Percentiles rank a stretch among this genome's conserved stretches.
These are phyloP conservation scores for Uromys caudimaculatus DNA, from an alignment of 2,797 vertebrate species.

Conservation along the genomic window DNA sequence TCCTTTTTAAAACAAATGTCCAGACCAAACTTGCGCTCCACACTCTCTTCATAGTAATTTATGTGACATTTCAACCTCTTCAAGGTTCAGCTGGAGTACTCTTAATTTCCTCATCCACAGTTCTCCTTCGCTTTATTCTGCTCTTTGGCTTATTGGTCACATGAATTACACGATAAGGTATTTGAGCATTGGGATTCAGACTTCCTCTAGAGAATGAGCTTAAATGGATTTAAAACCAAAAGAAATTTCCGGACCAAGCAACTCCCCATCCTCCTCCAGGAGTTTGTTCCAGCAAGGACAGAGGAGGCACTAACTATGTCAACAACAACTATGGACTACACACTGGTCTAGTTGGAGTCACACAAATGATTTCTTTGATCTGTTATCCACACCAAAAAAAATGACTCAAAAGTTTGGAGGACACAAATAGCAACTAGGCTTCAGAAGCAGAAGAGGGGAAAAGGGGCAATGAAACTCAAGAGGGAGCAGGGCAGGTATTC, in stretches of 20 bases:
- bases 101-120: neutral
- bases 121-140: neutral
- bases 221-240: neutral
- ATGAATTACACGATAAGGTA: neutral
- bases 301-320: neutral
- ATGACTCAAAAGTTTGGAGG: neutral
- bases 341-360: neutral
- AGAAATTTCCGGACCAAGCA: neutral
- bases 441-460: neutral
- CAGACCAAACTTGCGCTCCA: neutral
- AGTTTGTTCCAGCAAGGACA: neutral
- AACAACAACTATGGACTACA: neutral
- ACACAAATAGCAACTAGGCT: neutral
- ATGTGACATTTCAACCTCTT: neutral
- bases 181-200: neutral
- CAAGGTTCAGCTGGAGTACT: neutral
- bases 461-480: neutral
- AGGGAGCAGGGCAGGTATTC: neutral
- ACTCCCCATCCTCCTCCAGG: neutral
- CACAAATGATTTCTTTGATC: neutral
- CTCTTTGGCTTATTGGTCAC: neutral
- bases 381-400: neutral
- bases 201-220: neutral
- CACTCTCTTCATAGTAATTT: neutral
- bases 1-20: neutral